Evolutionary conservation across 2,113 vertebrate species (phyloP).

Genomic region (Elachura formosa): DNA sequence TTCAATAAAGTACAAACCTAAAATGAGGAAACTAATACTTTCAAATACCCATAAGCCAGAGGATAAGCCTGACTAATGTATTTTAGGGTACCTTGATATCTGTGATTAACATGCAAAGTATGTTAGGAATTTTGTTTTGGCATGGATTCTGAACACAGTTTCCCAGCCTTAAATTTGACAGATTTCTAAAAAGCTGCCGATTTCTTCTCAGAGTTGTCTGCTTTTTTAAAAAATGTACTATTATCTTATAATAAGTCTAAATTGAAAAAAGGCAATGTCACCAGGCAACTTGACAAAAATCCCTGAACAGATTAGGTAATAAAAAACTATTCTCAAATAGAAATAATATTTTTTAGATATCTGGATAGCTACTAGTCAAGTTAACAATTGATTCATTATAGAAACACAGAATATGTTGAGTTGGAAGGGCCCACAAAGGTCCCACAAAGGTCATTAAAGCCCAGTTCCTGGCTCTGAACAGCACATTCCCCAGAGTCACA

Average conservation of each 20-base stretch:
- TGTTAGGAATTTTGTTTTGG: not conserved
- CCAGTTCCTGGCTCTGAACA: not conserved
- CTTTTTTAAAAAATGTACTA: not conserved
- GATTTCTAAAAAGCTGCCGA: not conserved
- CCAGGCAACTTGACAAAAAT: not conserved
- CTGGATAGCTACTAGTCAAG: not conserved
- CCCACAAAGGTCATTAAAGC: not conserved
- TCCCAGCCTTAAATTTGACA: not conserved
- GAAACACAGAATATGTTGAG: not conserved
- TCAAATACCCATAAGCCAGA: not conserved
- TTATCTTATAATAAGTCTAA: not conserved
- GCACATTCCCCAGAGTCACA: too few species aligned
- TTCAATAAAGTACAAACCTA: not conserved
- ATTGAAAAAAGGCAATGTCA: not conserved
- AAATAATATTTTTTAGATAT: not conserved
- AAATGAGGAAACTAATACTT: not conserved
- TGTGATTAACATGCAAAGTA: not conserved
- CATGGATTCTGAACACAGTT: not conserved
- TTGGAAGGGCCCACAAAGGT: not conserved
- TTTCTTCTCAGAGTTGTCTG: not conserved
- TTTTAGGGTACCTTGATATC: not conserved
- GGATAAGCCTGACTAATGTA: not conserved
- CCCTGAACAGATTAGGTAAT: not conserved
- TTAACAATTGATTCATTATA: not conserved
- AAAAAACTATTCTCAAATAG: not conserved